Percentiles rank a stretch among this genome's conserved stretches.
phyloP scores from a whole-genome alignment of 2,797 vertebrate genomes.

The Eleutherodactylus coqui region DNA sequence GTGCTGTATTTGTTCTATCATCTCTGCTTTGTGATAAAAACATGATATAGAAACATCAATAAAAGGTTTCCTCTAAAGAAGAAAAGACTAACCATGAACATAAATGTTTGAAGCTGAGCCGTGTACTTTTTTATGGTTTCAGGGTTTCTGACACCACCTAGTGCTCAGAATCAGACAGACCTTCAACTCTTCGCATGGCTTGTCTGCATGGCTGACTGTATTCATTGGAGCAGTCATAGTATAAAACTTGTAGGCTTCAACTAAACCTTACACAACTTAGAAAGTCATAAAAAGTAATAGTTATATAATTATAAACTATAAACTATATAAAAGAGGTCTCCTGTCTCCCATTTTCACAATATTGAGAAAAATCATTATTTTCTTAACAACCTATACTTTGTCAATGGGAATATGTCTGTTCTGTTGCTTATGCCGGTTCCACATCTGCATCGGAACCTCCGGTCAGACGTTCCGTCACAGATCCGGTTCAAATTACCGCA shows the following conservation, averaged over 20 bases:
- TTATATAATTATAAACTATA: neutral
- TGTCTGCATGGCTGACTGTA: neutral
- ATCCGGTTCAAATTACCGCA: no score
- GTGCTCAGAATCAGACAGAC: constrained; percentile 52
- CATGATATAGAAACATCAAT: neutral
- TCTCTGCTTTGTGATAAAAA: neutral
- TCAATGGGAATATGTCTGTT: no score
- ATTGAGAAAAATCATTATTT: no score
- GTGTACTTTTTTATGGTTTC: constrained; percentile 33
- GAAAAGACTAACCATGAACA: neutral
- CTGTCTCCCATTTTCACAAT: no score
- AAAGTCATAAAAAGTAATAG: neutral
- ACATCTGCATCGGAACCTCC: neutral
- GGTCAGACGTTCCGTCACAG: no score
- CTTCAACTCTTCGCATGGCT: neutral
- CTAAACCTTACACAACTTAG: neutral
- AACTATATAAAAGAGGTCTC: neutral
- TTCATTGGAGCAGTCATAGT: neutral
- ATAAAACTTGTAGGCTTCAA: neutral
- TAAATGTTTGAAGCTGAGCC: neutral
- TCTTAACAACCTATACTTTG: no score
- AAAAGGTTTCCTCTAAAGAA: neutral
- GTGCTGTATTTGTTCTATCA: neutral
- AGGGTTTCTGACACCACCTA: constrained; percentile 63
- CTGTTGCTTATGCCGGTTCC: no score